A percentile compares a stretch with the other conserved stretches of the same genome.
Evolutionary conservation across 2,797 vertebrate genomes (phyloP).

Genomic region (Alosa sapidissima): DNA sequence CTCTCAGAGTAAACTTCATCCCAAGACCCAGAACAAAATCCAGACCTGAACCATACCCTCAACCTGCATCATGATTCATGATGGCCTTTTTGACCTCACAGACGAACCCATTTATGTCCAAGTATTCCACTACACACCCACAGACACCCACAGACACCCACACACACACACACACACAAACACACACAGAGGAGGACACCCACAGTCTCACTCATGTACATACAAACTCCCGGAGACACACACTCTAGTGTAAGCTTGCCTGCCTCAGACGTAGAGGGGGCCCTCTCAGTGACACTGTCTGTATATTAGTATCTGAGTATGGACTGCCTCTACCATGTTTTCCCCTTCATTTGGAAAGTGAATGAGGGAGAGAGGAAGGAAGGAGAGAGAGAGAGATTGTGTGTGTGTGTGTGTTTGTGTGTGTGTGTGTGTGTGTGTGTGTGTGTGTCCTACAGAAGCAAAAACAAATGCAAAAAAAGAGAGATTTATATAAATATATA

Average conservation of each 20-base stretch:
- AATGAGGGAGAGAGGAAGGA: neutral
- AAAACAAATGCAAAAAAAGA: conserved; percentile 22
- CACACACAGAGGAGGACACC: neutral
- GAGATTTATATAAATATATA: conserved; percentile 21
- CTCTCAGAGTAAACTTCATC: neutral
- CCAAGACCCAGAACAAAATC: neutral
- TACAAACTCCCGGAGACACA: neutral
- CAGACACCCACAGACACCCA: neutral
- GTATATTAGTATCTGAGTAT: conserved; percentile 25
- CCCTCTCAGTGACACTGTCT: conserved; percentile 45
- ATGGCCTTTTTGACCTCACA: conserved; percentile 1
- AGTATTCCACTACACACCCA: neutral
- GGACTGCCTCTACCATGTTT: neutral
- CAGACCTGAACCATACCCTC: neutral
- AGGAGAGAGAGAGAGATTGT: neutral
- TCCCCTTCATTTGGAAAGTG: neutral
- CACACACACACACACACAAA: conserved; percentile 43
- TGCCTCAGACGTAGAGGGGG: conserved; percentile 33
- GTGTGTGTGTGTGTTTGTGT: too few relatives aligned
- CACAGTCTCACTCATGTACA: neutral
- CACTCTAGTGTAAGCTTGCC: conserved; percentile 47
- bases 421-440: too few relatives aligned
- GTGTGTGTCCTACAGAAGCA: neutral
- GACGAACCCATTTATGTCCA: neutral
- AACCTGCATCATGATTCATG: neutral